Evolutionary conservation across 2,797 vertebrate genomes (phyloP).

Genomic region (Sebastes oblongus): DNA sequence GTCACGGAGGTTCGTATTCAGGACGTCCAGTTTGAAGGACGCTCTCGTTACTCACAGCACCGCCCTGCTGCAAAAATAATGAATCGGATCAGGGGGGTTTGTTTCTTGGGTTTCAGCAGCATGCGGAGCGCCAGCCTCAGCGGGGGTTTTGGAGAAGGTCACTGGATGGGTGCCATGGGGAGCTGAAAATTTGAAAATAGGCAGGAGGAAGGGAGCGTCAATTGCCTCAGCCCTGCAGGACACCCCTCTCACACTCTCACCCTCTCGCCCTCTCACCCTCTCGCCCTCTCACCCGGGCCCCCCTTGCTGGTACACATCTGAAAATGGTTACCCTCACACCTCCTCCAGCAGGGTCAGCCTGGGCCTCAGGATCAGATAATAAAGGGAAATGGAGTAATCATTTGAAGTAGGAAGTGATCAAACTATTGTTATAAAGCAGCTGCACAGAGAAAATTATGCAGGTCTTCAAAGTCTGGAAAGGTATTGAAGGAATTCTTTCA

Average conservation of each 20-base stretch:
- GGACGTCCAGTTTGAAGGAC: constrained; percentile 56
- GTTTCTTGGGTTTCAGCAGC: constrained; percentile 69
- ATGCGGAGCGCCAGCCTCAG: constrained; percentile 56
- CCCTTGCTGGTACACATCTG: constrained; percentile 77
- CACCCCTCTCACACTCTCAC: constrained; percentile 31
- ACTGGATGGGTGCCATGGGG: constrained; percentile 67
- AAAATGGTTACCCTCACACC: constrained; percentile 81
- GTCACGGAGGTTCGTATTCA: constrained; percentile 43
- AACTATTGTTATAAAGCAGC: constrained; percentile 67
- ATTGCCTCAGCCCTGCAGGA: constrained; percentile 66
- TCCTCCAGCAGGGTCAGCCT: constrained; percentile 71
- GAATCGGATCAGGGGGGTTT: constrained; percentile 44
- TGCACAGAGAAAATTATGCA: background rate
- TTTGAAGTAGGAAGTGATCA: constrained; percentile 70
- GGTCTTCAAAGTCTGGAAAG: constrained; percentile 11
- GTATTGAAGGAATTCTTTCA: background rate
- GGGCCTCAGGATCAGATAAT: constrained; percentile 74
- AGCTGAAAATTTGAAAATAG: constrained; percentile 73
- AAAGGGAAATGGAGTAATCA: constrained; percentile 79
- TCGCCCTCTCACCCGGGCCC: constrained; percentile 21
- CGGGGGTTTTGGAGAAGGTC: constrained; percentile 63
- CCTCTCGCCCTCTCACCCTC: constrained; percentile 25
- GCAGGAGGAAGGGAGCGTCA: constrained; percentile 64
- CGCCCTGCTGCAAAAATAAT: constrained; percentile 57
- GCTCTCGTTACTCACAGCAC: constrained; percentile 45